A percentile compares a stretch with the other conserved stretches of the same genome.
phyloP scores from a whole-genome alignment of 2,888 invertebrate species.

The Erebia ligea region DNA sequence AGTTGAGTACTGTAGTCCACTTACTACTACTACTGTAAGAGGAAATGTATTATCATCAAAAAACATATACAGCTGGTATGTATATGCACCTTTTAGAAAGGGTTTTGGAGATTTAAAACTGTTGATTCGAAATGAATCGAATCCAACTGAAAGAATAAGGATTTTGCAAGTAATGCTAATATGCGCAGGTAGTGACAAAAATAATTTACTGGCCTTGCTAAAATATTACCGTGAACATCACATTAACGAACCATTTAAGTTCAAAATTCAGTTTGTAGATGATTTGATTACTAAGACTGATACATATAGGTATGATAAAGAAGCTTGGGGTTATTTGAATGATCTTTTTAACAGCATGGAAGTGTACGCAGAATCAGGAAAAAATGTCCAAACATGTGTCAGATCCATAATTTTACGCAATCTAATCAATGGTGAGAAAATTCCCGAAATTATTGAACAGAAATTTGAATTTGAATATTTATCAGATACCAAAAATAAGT shows the following conservation, averaged over 20 bases:
- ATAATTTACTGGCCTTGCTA: conserved; percentile 52
- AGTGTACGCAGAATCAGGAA: conserved; percentile 52
- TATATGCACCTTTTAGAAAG: conserved; percentile 57
- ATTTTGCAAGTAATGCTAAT: conserved; percentile 55
- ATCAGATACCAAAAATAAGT: conserved; percentile 35
- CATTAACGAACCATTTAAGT: conserved; percentile 50
- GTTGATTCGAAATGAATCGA: conserved; percentile 56
- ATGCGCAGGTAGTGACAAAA: conserved; percentile 49
- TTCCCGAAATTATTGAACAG: conserved; percentile 57
- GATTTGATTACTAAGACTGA: conserved; percentile 48
- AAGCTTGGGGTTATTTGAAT: conserved; percentile 59
- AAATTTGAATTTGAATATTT: conserved; percentile 49
- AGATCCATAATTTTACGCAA: conserved; percentile 54
- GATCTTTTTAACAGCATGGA: conserved; percentile 57
- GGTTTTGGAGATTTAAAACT: conserved; percentile 61
- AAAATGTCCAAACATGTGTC: conserved; percentile 55
- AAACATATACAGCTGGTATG: conserved; percentile 57
- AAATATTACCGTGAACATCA: conserved; percentile 57
- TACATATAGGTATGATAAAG: conserved; percentile 51
- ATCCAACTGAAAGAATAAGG: conserved; percentile 51
- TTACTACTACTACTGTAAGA: too few relatives aligned
- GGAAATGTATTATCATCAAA: conserved; percentile 8
- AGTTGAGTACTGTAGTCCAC: conserved; percentile 6
- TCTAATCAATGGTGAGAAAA: conserved; percentile 47
- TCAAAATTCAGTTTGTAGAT: conserved; percentile 52